phyloP scores from a whole-genome alignment of 2,113 vertebrate genomes.

The Eudyptes chrysolophus region DNA sequence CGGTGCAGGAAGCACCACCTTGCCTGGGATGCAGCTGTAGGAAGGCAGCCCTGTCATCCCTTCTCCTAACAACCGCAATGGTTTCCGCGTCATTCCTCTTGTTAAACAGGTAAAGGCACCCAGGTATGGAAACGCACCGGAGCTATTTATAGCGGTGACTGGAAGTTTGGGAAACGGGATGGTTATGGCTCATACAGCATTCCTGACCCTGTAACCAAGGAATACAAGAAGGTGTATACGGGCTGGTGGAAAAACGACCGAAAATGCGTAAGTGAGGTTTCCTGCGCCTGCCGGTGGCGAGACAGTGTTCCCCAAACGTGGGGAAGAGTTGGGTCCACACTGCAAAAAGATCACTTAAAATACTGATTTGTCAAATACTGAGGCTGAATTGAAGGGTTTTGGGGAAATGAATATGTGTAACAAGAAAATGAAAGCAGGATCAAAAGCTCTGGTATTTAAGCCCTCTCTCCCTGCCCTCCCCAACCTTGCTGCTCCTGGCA shows the following conservation, averaged over 20 bases:
- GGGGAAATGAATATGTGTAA: neutral
- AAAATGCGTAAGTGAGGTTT: slow-evolving; percentile 80
- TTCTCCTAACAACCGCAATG: neutral
- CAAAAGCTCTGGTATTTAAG: neutral
- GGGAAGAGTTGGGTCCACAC: neutral
- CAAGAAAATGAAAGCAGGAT: neutral
- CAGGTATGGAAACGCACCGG: slow-evolving; percentile 82
- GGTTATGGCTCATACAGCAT: slow-evolving; percentile 85
- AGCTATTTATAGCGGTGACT: slow-evolving; percentile 87
- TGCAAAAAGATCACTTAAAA: neutral
- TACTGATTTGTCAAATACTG: neutral
- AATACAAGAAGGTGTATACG: slow-evolving; percentile 78
- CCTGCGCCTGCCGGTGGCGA: rapidly evolving
- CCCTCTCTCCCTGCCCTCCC: neutral
- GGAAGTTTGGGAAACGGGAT: slow-evolving; percentile 85
- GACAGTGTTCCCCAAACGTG: rapidly evolving
- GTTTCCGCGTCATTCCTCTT: neutral
- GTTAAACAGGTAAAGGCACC: slow-evolving; percentile 83
- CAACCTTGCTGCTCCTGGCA: neutral
- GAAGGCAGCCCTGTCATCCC: neutral
- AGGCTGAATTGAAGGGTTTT: neutral
- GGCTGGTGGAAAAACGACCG: slow-evolving; percentile 85
- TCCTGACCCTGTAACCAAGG: slow-evolving; percentile 68
- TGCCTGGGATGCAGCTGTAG: neutral
- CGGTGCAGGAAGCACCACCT: neutral